Conservation (phyloP, 2,888 invertebrate species). For the Gymnoscelis rufifasciata region DNA sequence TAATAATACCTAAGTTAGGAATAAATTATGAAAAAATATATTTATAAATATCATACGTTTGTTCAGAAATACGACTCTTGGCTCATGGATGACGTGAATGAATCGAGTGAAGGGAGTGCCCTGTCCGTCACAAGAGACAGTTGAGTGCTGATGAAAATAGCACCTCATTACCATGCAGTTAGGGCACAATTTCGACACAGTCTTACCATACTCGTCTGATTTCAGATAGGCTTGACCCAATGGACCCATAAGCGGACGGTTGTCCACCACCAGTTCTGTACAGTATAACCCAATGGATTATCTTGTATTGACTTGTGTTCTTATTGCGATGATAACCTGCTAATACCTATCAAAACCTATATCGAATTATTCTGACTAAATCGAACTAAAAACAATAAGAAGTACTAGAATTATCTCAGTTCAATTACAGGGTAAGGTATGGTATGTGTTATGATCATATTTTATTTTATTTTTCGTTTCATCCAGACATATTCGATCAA, state of each 20-base stretch:
- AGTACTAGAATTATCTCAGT: too few species aligned
- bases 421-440: too few species aligned
- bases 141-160: slow-evolving; percentile 47
- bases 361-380: too few species aligned
- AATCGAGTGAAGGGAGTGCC: slow-evolving; percentile 22
- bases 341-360: too few species aligned
- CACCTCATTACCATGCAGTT: slow-evolving; percentile 68
- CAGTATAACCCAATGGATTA: slow-evolving; percentile 55
- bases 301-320: not conserved
- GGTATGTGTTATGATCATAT: too few species aligned
- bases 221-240: slow-evolving; percentile 90
- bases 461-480: too few species aligned
- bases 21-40: too few species aligned
- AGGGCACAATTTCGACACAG: slow-evolving; percentile 52
- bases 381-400: too few species aligned
- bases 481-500: too few species aligned
- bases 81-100: slow-evolving; percentile 15
- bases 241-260: slow-evolving; percentile 86
- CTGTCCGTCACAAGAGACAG: slow-evolving; percentile 57
- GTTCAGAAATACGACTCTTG: not conserved
- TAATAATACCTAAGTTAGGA: too few species aligned
- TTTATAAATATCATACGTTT: too few species aligned
- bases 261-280: slow-evolving; percentile 85
- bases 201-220: slow-evolving; percentile 91
- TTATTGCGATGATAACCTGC: too few species aligned